Evolutionary conservation across 2,888 invertebrate species (phyloP).

Genomic region (Mythimna vitellina): DNA sequence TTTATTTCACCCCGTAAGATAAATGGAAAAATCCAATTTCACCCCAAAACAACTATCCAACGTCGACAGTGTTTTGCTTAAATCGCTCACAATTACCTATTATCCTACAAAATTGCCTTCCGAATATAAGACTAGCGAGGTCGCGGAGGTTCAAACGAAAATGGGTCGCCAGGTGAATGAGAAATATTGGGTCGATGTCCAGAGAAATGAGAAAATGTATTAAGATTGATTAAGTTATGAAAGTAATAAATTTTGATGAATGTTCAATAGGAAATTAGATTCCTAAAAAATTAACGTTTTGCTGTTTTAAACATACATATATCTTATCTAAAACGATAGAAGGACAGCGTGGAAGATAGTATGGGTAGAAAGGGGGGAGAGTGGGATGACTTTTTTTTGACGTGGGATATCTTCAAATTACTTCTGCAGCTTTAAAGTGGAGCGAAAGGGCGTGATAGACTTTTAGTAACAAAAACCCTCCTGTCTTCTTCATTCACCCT

Average conservation of each 20-base stretch:
- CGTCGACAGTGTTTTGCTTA: constrained; percentile 42
- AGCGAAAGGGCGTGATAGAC: not conserved
- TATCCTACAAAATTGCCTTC: constrained; percentile 61
- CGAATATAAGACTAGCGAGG: constrained; percentile 50
- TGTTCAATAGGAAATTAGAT: not conserved
- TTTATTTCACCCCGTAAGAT: too few relatives aligned
- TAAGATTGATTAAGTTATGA: not conserved
- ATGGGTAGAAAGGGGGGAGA: too few relatives aligned
- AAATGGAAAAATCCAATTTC: constrained; percentile 27
- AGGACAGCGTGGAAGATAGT: too few relatives aligned
- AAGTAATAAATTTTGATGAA: not conserved
- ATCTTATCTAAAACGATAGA: too few relatives aligned
- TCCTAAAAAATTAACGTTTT: not conserved
- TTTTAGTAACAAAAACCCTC: not conserved
- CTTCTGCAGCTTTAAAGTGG: not conserved
- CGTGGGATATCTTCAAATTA: not conserved
- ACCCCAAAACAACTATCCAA: constrained; percentile 17
- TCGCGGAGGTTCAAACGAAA: constrained; percentile 36
- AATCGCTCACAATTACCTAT: constrained; percentile 58
- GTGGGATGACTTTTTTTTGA: not conserved
- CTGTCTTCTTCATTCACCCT: not conserved
- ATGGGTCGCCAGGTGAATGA: constrained; percentile 33
- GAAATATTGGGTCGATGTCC: not conserved
- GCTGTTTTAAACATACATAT: too few relatives aligned
- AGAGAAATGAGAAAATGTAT: not conserved